Base-by-base conservation (phyloP, 2,888 invertebrate genomes). In the Heteromyza rotundicornis region DNA sequence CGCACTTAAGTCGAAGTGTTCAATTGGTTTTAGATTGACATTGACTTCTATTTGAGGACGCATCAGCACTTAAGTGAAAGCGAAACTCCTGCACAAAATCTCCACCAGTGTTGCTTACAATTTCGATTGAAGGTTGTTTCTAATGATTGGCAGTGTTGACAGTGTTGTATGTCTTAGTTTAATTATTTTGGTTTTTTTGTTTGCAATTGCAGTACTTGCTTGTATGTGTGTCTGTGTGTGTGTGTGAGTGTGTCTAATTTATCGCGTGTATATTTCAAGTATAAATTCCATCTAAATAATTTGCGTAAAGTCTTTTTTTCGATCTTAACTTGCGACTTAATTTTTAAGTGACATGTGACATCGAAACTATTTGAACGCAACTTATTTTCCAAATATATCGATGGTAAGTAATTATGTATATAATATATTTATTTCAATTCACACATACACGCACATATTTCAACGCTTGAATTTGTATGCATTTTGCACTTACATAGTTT, bases 281-380 rank as follows among this genome's bases (percentile, higher is more conserved):
- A 40, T 40, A 40, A 40, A 40, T 40, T 40, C 16, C 16, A 40
- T 40, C 40, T 40, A 40, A 40, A 40, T 40, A 40, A 40, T 40
- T 40, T n/a, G 40, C 3, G 10, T 7, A n/a, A 40, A 40, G 40
- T 40, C 40, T 40, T 40, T 40, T 40, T n/a, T 40, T 40, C 3
- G n/a, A 40, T 40, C 40, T 40, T 40, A 40, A 10, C 3, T 40
- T 40, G 40, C n/a, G 40, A 40, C 40, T 40, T 40, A 40, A 40
- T 10, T 10, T 40, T 3, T 40, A 40, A n/a, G 16, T 12, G 32
- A 32, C 32, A 32, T 32, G 32, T 8, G 7, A 32, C 32, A 32
- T 32, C 12, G 5, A 32, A n/a, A n/a, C 16, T 14, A 40, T 40
- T 40, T n/a, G 14, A 40, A 40, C 40, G 40, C 40, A 40, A 40